Percentiles rank a stretch among this genome's conserved stretches.
Conservation (phyloP, 1,140 invertebrate species). For the Parapsyche elsis region DNA sequence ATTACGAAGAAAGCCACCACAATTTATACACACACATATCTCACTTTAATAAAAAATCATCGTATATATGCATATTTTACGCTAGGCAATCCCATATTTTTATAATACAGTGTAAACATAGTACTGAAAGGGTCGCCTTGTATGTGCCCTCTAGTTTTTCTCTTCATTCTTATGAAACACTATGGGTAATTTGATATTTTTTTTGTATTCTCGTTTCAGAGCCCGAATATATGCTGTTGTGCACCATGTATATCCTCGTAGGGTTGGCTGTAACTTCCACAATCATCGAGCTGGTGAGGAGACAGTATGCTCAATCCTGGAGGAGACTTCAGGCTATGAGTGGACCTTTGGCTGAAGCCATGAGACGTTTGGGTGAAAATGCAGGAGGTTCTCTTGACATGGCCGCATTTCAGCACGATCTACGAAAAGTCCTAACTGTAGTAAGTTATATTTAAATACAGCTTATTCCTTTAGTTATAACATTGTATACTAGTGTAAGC, state of each 20-base stretch:
- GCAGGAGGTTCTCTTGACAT: slow-evolving; percentile 74
- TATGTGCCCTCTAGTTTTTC: too few species aligned
- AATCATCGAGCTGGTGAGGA: slow-evolving; percentile 88
- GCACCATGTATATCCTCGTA: slow-evolving; percentile 92
- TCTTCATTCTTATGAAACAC: too few species aligned
- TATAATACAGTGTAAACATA: too few species aligned
- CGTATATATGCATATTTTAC: too few species aligned
- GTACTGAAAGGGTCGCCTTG: too few species aligned
- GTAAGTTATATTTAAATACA: slow-evolving; percentile 60
- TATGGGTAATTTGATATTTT: slow-evolving; percentile 13
- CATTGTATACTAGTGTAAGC: too few species aligned
- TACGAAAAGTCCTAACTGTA: slow-evolving; percentile 73
- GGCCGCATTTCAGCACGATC: slow-evolving; percentile 74
- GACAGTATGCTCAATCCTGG: slow-evolving; percentile 89
- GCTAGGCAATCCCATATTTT: too few species aligned
- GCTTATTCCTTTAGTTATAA: too few species aligned
- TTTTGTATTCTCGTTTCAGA: slow-evolving; percentile 67
- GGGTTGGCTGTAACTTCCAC: slow-evolving; percentile 94
- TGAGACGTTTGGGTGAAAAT: slow-evolving; percentile 79
- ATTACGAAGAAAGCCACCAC: too few species aligned
- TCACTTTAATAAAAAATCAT: too few species aligned
- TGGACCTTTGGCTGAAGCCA: slow-evolving; percentile 81
- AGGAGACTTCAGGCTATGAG: slow-evolving; percentile 80
- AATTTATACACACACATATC: too few species aligned
- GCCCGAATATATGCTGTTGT: slow-evolving; percentile 88